Evolutionary conservation across 2,113 vertebrate species (phyloP), one percentile per base, ranked within the genome.

Genomic region (Motacilla alba): DNA sequence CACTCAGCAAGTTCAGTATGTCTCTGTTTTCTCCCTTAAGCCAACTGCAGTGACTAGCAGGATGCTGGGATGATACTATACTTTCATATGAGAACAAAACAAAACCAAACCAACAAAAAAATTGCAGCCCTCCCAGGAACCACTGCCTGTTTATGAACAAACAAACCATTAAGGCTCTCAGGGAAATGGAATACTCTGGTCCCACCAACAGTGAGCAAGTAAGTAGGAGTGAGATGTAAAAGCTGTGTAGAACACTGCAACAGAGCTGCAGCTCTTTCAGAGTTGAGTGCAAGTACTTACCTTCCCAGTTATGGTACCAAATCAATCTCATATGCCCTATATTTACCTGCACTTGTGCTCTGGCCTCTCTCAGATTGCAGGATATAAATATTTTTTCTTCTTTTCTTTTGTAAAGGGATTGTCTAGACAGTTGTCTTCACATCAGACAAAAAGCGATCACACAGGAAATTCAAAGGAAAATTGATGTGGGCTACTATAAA

Each of bases 391-490:
- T 9, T 28, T 72, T 33, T 11, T 43, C 67, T 23, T 13, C 4
- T 10, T 24, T 37, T 81, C 80, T 58, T 70, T 86, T 72, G 58
- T n/a, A 47, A 72, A 90, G 43, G 37, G 79, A 72, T 94, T 94
- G 96, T 97, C 96, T 97, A 97, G 96, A 97, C 97, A 95, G 93
- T 72, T 96, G 87, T 90, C 93, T 96, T 90, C 22, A 4, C 69
- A 92, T 77, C 94, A 96, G 93, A 95, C 90, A 77, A 90, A 80
- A 94, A 94, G 76, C 28, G 55, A 85, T 95, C 95, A 47, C 63
- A 77, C 41, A 90, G 82, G 68, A 94, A 96, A 93, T 82, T 93
- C 87, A 87, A 77, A 60, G 72, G 66, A 56, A 76, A 94, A 95
- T 49, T 74, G 81, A 87, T 86, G 93, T 4, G 24, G 73, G 83